Percentiles rank a stretch among this genome's conserved stretches.
Conservation (phyloP, 2,888 invertebrate genomes). For the Zonitis immaculata region DNA sequence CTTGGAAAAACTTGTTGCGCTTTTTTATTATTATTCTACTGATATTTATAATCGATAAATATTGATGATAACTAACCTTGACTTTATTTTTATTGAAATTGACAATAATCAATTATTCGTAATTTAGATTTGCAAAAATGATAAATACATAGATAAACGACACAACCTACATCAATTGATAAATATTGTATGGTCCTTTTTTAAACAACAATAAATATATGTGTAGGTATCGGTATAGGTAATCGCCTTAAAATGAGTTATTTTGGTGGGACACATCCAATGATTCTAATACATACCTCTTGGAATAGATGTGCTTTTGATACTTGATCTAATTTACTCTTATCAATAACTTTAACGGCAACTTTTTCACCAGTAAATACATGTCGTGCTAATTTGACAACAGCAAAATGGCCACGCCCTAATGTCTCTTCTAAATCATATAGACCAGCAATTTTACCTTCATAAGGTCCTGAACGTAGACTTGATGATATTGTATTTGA, state of each 20-base stretch:
- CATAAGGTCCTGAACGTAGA: slow-evolving; percentile 49
- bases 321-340: slow-evolving; percentile 93
- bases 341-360: slow-evolving; percentile 97
- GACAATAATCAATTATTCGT: too few relatives aligned
- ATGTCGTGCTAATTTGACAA: slow-evolving; percentile 95
- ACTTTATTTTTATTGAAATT: too few relatives aligned
- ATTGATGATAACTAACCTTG: not conserved
- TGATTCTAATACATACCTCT: slow-evolving; percentile 60
- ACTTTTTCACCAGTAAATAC: slow-evolving; percentile 99
- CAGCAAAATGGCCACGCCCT: slow-evolving; percentile 97
- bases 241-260: too few relatives aligned
- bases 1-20: too few relatives aligned
- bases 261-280: not conserved
- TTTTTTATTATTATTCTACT: too few relatives aligned
- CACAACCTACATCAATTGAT: not conserved
- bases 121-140: not conserved
- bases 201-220: too few relatives aligned
- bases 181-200: too few relatives aligned
- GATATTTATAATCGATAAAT: too few relatives aligned
- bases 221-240: too few relatives aligned
- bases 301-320: slow-evolving; percentile 95
- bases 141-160: not conserved
- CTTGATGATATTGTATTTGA: slow-evolving; percentile 16
- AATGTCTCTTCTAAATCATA: slow-evolving; percentile 97
- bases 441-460: slow-evolving; percentile 90